Conservation (phyloP, 53 echinoderm and acorn worm species). For the Holothuria scabra region DNA sequence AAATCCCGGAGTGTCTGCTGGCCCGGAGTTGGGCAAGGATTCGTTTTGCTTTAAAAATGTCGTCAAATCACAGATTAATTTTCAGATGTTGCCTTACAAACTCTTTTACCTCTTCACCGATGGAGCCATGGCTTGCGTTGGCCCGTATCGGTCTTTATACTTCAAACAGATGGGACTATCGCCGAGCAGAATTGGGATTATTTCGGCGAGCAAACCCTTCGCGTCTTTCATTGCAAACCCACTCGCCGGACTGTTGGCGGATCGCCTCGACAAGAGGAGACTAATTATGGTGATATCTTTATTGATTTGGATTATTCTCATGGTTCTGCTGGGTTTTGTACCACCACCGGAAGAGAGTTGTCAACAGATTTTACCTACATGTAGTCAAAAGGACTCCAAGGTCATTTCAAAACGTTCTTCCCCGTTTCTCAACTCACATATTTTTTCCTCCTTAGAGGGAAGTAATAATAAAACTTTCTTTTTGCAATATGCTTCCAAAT, state of each 20-base stretch:
- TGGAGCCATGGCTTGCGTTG: constrained; percentile 64
- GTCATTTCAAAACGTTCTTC: too few species aligned
- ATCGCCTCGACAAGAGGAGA: constrained; percentile 63
- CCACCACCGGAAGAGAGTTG: constrained; percentile 24
- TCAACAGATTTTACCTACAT: too few species aligned
- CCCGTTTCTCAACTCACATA: background rate
- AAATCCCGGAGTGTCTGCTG: background rate
- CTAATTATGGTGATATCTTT: constrained; percentile 54
- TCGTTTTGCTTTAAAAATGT: constrained; percentile 15
- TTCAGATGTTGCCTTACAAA: constrained; percentile 63
- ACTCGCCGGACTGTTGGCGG: constrained; percentile 62
- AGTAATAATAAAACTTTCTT: too few species aligned
- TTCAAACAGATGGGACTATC: constrained; percentile 81
- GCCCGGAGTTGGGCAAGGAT: background rate
- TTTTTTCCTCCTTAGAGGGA: background rate
- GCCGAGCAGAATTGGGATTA: constrained; percentile 65
- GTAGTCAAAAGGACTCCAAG: too few species aligned
- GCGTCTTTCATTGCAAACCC: constrained; percentile 62
- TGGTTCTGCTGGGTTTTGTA: constrained; percentile 48
- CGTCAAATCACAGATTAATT: constrained; percentile 52
- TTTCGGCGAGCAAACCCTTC: constrained; percentile 71
- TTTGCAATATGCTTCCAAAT: background rate
- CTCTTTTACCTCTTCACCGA: constrained; percentile 69
- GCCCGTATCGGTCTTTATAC: constrained; percentile 69
- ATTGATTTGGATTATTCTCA: constrained; percentile 46